Base-by-base conservation (phyloP, 2,888 invertebrate species). In the Lasioglossum figueresi region DNA sequence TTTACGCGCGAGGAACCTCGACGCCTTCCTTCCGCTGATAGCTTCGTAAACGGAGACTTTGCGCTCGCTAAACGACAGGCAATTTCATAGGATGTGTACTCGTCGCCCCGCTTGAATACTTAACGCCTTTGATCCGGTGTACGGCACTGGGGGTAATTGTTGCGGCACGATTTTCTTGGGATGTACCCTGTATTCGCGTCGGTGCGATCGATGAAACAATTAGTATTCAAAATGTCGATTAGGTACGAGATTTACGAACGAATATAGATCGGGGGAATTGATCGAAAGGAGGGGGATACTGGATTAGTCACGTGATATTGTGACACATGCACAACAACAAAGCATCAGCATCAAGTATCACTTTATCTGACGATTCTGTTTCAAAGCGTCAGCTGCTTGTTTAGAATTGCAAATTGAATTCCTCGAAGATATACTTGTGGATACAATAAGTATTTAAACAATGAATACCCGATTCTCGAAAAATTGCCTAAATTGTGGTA, bases 1-100 rank as follows among this genome's bases (percentile, higher is more conserved):
- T 83, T 81, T 56, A 27, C 83, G 43, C 83, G 82, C 43, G 52
- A 43, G 31, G 31, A 31, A 31, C 40, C 19, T 8, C 40, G 59
- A 45, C 63, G 45, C 45, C 43, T 52, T 31, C 66, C 23, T 34
- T 59, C 23, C n/a, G 43, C 27, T 68, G 43, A 31, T 70, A 16
- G 27, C 73, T 48, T 48, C n/a, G 48, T 70, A 70, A 70, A 37
- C 37, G 5, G n/a, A 12, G 23, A 12, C 40, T 31, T 31, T 27
- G 16, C 10, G 68, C 19, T 10, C 37, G 37, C 1, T 23, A 37
- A 70, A n/a, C 14, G 40, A 23, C 37, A 70, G 37, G 14, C n/a
- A 40, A 70, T 37, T 37, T 37, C 34, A 68, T 40, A n/a, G n/a
- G 37, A 40, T 14, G n/a, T 19, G 19, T 8, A 31, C 31, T 63